These are phyloP conservation scores for Pangasianodon hypophthalmus DNA, from an alignment of 2,113 vertebrate genomes.

Conservation along the genomic window DNA sequence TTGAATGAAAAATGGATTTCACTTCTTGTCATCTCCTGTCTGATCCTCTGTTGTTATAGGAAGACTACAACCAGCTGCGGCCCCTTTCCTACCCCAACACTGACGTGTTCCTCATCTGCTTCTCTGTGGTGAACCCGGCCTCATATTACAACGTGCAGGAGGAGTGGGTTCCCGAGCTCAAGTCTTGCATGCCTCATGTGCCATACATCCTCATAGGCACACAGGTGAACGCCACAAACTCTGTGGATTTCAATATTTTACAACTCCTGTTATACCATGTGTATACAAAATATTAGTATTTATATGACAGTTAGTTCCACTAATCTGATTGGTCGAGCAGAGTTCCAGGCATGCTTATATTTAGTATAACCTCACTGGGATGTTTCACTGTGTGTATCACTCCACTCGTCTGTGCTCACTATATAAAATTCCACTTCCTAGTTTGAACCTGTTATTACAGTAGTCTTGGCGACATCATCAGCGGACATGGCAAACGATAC, in stretches of 20 bases:
- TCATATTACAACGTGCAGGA: slow-evolving; percentile 88
- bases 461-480: not conserved
- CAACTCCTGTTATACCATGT: not conserved
- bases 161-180: slow-evolving; percentile 87
- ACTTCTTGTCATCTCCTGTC: not conserved
- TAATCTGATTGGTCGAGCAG: not conserved
- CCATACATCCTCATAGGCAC: slow-evolving; percentile 88
- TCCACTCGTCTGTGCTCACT: not conserved
- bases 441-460: not conserved
- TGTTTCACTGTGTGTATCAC: not conserved
- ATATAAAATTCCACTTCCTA: not conserved
- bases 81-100: slow-evolving; percentile 89
- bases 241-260: not conserved
- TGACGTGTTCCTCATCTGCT: slow-evolving; percentile 86
- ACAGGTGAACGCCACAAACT: slow-evolving; percentile 70
- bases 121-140: slow-evolving; percentile 87
- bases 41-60: slow-evolving; percentile 65
- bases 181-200: slow-evolving; percentile 84
- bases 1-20: not conserved
- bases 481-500: not conserved
- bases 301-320: not conserved
- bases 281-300: not conserved
- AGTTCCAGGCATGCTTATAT: not conserved
- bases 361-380: not conserved
- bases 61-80: slow-evolving; percentile 88